Evolutionary conservation across 2,113 vertebrate genomes (phyloP).

Genomic region (Taxidea taxus): DNA sequence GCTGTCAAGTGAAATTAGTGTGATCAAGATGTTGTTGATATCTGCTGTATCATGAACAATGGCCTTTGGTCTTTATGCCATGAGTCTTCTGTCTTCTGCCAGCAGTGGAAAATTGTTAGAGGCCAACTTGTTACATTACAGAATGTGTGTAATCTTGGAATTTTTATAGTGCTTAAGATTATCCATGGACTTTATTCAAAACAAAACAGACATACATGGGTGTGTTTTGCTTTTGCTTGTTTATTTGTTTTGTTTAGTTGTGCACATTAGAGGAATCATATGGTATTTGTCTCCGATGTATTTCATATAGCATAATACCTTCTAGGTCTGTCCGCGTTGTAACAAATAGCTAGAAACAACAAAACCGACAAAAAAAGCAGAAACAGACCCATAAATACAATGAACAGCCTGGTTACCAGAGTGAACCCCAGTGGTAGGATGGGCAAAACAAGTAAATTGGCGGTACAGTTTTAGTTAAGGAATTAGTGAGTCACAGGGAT

Average conservation of each 20-base stretch:
- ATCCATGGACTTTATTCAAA: not conserved
- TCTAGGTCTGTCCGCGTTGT: not conserved
- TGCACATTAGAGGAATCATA: not conserved
- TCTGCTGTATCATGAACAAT: not conserved
- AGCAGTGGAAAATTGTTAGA: not conserved
- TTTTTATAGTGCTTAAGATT: not conserved
- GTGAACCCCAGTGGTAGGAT: not conserved
- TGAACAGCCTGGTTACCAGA: not conserved
- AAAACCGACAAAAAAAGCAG: not conserved
- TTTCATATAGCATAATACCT: not conserved
- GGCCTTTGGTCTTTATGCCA: no score
- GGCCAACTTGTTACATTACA: not conserved
- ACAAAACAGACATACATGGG: not conserved
- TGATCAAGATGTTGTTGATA: not conserved
- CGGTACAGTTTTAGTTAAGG: not conserved
- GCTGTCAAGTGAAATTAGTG: not conserved
- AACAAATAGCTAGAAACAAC: not conserved
- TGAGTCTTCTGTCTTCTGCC: not conserved
- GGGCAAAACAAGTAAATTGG: not conserved
- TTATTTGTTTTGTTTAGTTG: not conserved
- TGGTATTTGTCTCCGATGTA: not conserved
- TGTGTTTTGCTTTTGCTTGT: not conserved
- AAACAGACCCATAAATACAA: not conserved
- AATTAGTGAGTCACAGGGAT: not conserved
- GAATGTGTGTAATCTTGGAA: not conserved